Conservation (phyloP, 2,113 vertebrate species). For the Gulo gulo region DNA sequence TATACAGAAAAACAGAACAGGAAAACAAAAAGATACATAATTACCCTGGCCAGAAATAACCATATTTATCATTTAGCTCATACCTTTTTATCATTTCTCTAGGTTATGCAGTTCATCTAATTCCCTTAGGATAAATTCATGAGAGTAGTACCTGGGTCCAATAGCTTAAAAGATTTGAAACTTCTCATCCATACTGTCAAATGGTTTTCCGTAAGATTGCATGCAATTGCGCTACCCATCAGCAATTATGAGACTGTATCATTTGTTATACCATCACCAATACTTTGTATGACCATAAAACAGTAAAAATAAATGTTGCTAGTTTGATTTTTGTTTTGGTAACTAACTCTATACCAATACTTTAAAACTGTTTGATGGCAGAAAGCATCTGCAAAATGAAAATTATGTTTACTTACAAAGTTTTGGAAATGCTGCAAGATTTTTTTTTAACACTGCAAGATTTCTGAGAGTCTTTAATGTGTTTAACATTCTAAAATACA, state of each 20-base stretch:
- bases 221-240: not conserved
- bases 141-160: not conserved
- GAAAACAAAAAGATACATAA: not conserved
- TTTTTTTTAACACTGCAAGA: not conserved
- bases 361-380: not conserved
- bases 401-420: not conserved
- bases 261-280: not conserved
- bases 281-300: not conserved
- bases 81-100: not conserved
- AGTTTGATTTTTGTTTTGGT: not conserved
- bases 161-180: not conserved
- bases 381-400: not conserved
- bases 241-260: not conserved
- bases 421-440: not conserved
- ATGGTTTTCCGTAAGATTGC: not conserved
- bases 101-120: not conserved
- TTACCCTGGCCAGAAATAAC: not conserved
- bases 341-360: not conserved
- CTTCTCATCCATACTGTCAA: not conserved
- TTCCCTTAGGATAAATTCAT: not conserved
- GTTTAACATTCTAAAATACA: not conserved
- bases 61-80: not conserved
- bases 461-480: not conserved
- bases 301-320: not conserved
- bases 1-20: not conserved